A percentile compares a stretch with the other conserved stretches of the same genome.
phyloP scores from a whole-genome alignment of 1,140 invertebrate species.

The Diachasma alloeum region DNA sequence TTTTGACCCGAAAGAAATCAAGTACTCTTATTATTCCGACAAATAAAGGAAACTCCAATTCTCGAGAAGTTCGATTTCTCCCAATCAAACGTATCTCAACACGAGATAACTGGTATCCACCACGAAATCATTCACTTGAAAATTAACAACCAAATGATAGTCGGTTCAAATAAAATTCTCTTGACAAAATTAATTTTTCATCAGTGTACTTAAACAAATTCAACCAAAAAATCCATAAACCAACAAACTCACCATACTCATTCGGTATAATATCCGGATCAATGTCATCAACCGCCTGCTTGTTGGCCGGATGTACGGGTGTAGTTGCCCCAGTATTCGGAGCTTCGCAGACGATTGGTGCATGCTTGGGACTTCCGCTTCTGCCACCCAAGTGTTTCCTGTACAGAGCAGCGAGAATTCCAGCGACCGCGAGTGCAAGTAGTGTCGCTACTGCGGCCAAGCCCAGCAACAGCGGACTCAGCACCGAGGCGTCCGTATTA shows the following conservation, averaged over 20 bases:
- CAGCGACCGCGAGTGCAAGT: constrained; percentile 75
- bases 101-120: no score
- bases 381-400: constrained; percentile 67
- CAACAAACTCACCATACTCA: constrained; percentile 76
- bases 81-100: no score
- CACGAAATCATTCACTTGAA: no score
- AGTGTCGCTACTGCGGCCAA: constrained; percentile 76
- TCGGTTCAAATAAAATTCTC: no score
- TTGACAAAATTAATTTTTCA: no score
- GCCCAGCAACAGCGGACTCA: constrained; percentile 77
- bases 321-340: constrained; percentile 65
- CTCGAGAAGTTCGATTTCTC: no score
- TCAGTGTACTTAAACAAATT: no score
- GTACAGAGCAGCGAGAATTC: constrained; percentile 75
- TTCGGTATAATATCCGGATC: constrained; percentile 86
- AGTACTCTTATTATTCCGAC: no score
- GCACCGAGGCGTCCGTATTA: constrained; percentile 56
- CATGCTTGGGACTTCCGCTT: constrained; percentile 70
- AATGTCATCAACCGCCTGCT: constrained; percentile 67
- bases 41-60: no score
- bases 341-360: constrained; percentile 68
- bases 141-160: no score
- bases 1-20: no score
- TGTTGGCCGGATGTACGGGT: constrained; percentile 53
- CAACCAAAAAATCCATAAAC: background rate